These are phyloP conservation scores for Eubasilissa regina DNA, from an alignment of 1,140 invertebrate species.

Conservation along the genomic window DNA sequence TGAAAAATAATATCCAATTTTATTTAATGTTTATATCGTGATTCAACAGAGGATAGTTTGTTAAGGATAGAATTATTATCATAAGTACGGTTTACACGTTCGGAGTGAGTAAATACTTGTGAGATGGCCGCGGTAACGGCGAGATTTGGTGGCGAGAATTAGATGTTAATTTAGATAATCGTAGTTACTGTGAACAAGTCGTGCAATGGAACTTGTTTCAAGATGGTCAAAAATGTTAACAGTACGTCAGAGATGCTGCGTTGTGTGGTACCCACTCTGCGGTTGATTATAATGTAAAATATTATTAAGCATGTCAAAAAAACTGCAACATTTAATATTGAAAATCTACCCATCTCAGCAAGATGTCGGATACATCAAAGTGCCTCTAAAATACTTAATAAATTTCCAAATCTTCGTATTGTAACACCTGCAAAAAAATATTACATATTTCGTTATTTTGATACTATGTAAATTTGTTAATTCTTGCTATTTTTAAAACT, in stretches of 20 bases:
- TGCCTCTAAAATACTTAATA: no score
- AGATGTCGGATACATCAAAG: no score
- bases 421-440: no score
- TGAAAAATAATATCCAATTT: slow-evolving; percentile 55
- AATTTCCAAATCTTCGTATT: no score
- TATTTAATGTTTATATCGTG: slow-evolving; percentile 54
- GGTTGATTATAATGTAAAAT: not conserved
- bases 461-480: no score
- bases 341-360: no score
- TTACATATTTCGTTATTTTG: no score
- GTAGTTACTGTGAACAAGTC: slow-evolving; percentile 47
- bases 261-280: no score
- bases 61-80: slow-evolving; percentile 25
- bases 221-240: not conserved
- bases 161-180: slow-evolving; percentile 57
- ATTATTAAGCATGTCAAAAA: no score
- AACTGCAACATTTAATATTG: no score
- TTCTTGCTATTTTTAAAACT: no score
- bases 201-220: slow-evolving; percentile 34
- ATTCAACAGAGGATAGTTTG: slow-evolving; percentile 14
- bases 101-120: slow-evolving; percentile 33
- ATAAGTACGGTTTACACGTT: slow-evolving; percentile 32
- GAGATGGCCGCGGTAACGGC: not conserved
- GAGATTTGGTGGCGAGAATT: slow-evolving; percentile 2
- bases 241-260: no score